Evolutionary conservation across 2,888 invertebrate genomes (phyloP).

Genomic region (Eilema sororculum): DNA sequence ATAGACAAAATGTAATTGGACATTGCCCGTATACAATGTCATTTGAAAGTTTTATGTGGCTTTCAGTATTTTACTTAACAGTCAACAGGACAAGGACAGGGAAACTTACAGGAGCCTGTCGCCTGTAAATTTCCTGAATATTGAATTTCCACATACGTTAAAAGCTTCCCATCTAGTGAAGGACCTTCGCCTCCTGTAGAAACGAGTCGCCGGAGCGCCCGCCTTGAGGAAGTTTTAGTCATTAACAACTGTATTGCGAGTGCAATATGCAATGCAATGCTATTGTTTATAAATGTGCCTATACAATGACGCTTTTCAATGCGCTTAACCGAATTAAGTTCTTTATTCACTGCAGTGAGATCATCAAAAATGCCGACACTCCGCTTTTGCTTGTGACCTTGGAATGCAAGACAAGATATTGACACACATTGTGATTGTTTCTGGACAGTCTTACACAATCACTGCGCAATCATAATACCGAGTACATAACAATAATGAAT

Average conservation of each 20-base stretch:
- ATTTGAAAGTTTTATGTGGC: too few species aligned
- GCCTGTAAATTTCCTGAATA: too few species aligned
- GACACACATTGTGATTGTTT: not conserved
- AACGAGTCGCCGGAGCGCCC: too few species aligned
- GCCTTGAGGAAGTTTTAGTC: not conserved
- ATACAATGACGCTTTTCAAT: not conserved
- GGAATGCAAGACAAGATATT: not conserved
- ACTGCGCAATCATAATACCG: not conserved
- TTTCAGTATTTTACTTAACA: too few species aligned
- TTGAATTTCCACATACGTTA: too few species aligned
- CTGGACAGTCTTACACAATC: not conserved
- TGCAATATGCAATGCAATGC: not conserved
- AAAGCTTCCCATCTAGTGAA: too few species aligned
- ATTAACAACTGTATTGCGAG: not conserved
- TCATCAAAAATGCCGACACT: conserved; percentile 1
- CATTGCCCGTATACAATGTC: too few species aligned
- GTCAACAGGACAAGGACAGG: too few species aligned
- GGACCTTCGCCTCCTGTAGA: not conserved
- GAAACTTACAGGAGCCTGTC: too few species aligned
- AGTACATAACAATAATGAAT: not conserved
- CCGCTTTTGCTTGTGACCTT: not conserved
- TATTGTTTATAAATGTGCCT: not conserved
- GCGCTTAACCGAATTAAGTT: not conserved
- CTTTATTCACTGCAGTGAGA: not conserved
- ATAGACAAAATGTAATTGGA: too few species aligned